phyloP scores from a whole-genome alignment of 2,113 vertebrate species.

The Onychorhynchus coronatus region DNA sequence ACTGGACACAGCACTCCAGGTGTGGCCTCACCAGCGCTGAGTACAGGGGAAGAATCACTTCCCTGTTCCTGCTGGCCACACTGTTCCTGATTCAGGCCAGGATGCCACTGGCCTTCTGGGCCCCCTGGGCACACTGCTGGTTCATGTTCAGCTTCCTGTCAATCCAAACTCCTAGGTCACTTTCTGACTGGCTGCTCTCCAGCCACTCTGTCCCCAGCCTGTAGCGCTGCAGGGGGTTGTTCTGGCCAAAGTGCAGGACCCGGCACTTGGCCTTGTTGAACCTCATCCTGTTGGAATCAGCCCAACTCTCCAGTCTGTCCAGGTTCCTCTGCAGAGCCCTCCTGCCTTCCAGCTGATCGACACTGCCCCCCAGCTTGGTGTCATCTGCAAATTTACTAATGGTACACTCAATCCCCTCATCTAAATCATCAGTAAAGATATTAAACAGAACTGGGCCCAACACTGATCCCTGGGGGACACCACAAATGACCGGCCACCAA shows the following conservation, averaged over 20 bases:
- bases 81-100: too few species aligned
- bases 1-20: too few species aligned
- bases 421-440: not conserved
- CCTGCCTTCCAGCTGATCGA: not conserved
- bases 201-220: not conserved
- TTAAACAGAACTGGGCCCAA: not conserved
- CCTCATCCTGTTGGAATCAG: not conserved
- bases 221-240: not conserved
- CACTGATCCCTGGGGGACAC: not conserved
- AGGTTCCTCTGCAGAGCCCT: not conserved
- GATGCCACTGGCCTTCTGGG: too few species aligned
- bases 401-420: not conserved
- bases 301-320: not conserved
- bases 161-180: not conserved
- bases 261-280: not conserved
- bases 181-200: not conserved
- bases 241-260: not conserved
- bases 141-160: too few species aligned
- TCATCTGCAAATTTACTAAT: not conserved
- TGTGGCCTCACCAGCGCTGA: too few species aligned
- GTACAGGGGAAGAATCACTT: too few species aligned
- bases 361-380: not conserved
- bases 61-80: too few species aligned
- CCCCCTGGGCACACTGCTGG: too few species aligned
- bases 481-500: not conserved